These are phyloP conservation scores for Coracias cyanogaster DNA, from an alignment of 2,797 vertebrate genomes.

Conservation along the genomic window DNA sequence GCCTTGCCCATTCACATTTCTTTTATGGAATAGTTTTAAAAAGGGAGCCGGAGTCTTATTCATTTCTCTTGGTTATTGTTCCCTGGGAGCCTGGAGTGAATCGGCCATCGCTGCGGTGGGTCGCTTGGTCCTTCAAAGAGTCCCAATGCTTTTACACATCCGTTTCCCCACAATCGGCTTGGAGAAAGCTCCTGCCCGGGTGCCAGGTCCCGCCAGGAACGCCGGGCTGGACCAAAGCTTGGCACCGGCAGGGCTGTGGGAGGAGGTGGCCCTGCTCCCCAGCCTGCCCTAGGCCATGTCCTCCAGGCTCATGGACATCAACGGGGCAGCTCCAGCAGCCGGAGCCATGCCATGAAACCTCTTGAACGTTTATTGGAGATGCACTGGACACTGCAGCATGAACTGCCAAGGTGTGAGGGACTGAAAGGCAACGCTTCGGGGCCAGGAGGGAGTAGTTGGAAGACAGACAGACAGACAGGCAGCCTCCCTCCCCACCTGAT, in stretches of 20 bases:
- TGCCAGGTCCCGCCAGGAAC: constrained; percentile 43
- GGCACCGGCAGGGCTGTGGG: not conserved
- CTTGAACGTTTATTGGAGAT: not conserved
- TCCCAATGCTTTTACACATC: constrained; percentile 58
- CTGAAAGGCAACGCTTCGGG: not conserved
- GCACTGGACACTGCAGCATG: not conserved
- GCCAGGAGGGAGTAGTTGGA: not conserved
- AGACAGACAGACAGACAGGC: constrained; percentile 29
- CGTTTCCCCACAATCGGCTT: constrained; percentile 47
- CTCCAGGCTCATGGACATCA: not conserved
- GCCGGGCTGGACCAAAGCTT: not conserved
- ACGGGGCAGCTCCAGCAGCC: not conserved
- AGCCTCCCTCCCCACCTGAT: not conserved
- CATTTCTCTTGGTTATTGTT: constrained; percentile 63
- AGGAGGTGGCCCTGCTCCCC: not conserved
- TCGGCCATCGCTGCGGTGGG: constrained; percentile 63
- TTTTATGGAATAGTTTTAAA: constrained; percentile 62
- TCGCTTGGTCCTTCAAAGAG: constrained; percentile 58
- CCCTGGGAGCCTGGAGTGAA: constrained; percentile 66
- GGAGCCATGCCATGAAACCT: not conserved
- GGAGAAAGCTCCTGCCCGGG: constrained; percentile 24
- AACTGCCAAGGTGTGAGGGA: not conserved
- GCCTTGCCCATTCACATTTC: constrained; percentile 67
- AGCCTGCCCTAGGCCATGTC: fast-evolving
- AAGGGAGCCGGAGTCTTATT: constrained; percentile 58